Conservation (phyloP, 2,888 invertebrate genomes). For the Alviniconcha strummeri region DNA sequence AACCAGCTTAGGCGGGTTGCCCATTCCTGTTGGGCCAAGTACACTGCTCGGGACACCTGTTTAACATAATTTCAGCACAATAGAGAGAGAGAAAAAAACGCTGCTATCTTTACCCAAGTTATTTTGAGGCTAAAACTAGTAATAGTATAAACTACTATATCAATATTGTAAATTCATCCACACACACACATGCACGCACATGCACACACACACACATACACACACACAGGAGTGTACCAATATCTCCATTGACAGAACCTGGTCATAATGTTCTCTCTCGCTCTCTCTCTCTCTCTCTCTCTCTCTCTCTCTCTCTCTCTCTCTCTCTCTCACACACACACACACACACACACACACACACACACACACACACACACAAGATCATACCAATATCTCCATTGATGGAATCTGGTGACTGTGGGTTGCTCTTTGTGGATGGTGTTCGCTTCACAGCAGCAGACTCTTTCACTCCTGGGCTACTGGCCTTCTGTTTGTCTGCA, state of each 20-base stretch:
- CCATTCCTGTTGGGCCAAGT: constrained; percentile 16
- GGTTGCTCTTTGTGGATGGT: constrained; percentile 35
- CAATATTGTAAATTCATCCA: no score
- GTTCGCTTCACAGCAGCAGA: constrained; percentile 30
- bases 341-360: background rate
- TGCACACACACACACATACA: background rate
- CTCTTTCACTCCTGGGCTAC: constrained; percentile 22
- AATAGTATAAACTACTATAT: no score
- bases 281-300: background rate
- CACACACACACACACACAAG: background rate
- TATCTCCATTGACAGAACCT: no score
- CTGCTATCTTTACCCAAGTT: no score
- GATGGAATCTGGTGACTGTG: constrained; percentile 39
- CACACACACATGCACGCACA: no score
- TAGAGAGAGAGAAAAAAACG: no score
- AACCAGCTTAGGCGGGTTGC: constrained; percentile 28
- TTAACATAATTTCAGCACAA: background rate
- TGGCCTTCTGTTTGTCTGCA: constrained; percentile 33
- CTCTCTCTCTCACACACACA: background rate
- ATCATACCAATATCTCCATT: constrained; percentile 43
- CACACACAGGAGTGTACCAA: background rate
- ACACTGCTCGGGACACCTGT: constrained; percentile 35
- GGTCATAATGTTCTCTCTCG: no score
- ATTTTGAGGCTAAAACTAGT: no score
- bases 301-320: background rate